Base-by-base conservation (phyloP, 2,113 vertebrate species). In the Meles meles region DNA sequence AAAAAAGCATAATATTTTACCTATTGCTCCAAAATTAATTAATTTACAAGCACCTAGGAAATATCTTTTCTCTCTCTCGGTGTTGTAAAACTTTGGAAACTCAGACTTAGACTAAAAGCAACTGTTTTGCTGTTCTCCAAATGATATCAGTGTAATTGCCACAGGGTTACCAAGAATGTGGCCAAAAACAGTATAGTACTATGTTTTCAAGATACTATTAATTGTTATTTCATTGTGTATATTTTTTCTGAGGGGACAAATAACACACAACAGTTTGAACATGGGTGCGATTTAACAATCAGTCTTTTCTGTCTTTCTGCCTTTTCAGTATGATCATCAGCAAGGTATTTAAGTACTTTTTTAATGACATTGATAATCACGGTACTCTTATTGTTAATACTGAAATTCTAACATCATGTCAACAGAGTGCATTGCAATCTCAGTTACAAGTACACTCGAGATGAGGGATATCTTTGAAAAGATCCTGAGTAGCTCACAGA, bases 71-170 rank as follows among this genome's bases (percentile, higher is more conserved):
- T 93, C 15, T 63, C 47, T 92, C 34, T 90, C n/a, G 21, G n/a
- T 79, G 4, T 88, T 65, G 95, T 25, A 42, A 95, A 92, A 92
- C 88, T 94, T 92, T 52, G 65, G 39, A 93, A 92, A 96, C n/a
- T 47, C 47, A 57, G n/a, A 37, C 44, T 65, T 31, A 57, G 21
- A 72, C 29, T 63, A 39, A 82, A 47, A 34, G 47, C 34, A 90
- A 79, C 2, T 34, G 17, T 29, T 81, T 88, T 81, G 63, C 31
- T 87, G 20, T 76, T 89, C 63, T 69, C 42, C 47, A 85, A 94
- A 91, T 6, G 34, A 20, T 27, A 67, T 52, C 10, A 25, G 25
- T 42, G 2, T 67, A 80, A 72, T 86, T 86, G 20, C 39, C 47
- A 3, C 59, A 74, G 12, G 9, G 18, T 93, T 67, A 59, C 49